Evolutionary conservation across 1,140 invertebrate species (phyloP).

Genomic region (Onthophagus taurus): DNA sequence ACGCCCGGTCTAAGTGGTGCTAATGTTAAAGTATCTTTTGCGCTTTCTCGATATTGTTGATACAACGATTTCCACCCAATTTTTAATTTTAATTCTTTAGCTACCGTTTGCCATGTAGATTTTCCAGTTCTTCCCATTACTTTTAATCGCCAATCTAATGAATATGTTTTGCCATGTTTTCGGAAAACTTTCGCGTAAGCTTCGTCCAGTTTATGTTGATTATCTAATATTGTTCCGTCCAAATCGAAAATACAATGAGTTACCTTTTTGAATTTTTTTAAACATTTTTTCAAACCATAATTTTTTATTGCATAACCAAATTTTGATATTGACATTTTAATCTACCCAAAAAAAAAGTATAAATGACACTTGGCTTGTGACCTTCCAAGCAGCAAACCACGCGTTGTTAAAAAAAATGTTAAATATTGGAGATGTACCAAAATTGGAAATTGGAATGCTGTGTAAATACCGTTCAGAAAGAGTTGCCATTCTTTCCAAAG

Average conservation of each 20-base stretch:
- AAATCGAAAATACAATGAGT: constrained; percentile 8
- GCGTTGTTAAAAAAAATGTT: constrained; percentile 2
- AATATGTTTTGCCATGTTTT: background rate
- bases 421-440: constrained; percentile 13
- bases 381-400: background rate
- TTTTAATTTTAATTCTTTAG: background rate
- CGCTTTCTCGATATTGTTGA: constrained; percentile 25
- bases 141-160: background rate
- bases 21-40: constrained; percentile 32
- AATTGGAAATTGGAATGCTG: constrained; percentile 16
- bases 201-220: background rate
- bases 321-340: background rate
- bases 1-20: constrained; percentile 9
- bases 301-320: background rate
- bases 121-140: background rate
- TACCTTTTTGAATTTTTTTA: background rate
- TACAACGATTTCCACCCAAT: constrained; percentile 43
- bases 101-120: background rate
- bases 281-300: background rate
- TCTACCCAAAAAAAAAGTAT: background rate
- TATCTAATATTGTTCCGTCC: constrained; percentile 7
- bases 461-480: constrained; percentile 15
- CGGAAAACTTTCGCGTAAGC: background rate
- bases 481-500: constrained; percentile 34
- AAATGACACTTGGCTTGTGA: constrained; percentile 2